Percentiles rank a stretch among this genome's conserved stretches.
phyloP scores from a whole-genome alignment of 2,888 invertebrate species.

The Agelastica alni region DNA sequence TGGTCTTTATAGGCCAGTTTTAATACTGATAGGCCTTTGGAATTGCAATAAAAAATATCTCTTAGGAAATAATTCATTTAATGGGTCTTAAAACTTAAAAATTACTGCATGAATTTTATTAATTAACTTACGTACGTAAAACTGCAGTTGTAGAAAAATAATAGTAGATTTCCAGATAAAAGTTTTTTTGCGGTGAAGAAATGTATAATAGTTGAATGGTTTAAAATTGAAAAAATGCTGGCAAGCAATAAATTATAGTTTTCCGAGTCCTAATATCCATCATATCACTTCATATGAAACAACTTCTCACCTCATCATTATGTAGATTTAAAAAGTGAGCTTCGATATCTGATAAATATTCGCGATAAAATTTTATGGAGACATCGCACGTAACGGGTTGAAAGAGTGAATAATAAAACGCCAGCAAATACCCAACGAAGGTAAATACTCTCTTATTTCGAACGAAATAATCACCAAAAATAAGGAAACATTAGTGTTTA shows the following conservation, averaged over 20 bases:
- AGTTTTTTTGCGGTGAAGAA: too few relatives aligned
- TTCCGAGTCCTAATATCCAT: conserved; percentile 2
- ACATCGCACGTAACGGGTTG: conserved; percentile 31
- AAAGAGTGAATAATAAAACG: conserved; percentile 30
- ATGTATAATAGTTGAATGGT: too few relatives aligned
- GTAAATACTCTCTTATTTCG: conserved; percentile 27
- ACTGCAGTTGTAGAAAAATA: too few relatives aligned
- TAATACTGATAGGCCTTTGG: too few relatives aligned
- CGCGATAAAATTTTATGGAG: conserved; percentile 33
- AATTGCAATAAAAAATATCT: too few relatives aligned
- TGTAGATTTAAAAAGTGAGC: conserved; percentile 26
- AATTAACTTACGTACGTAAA: too few relatives aligned
- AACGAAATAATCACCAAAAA: conserved; percentile 30
- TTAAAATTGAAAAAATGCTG: background rate
- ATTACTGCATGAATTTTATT: too few relatives aligned
- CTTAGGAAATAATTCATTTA: too few relatives aligned
- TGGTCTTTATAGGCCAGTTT: too few relatives aligned
- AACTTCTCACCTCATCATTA: conserved; percentile 25
- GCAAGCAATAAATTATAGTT: conserved; percentile 3
- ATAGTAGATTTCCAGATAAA: too few relatives aligned
- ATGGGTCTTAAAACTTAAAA: too few relatives aligned
- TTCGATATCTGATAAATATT: conserved; percentile 30
- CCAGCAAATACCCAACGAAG: conserved; percentile 21
- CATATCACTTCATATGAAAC: conserved; percentile 21
- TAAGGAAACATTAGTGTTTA: conserved; percentile 29